phyloP scores from a whole-genome alignment of 2,797 vertebrate species.

The Merluccius polli region DNA sequence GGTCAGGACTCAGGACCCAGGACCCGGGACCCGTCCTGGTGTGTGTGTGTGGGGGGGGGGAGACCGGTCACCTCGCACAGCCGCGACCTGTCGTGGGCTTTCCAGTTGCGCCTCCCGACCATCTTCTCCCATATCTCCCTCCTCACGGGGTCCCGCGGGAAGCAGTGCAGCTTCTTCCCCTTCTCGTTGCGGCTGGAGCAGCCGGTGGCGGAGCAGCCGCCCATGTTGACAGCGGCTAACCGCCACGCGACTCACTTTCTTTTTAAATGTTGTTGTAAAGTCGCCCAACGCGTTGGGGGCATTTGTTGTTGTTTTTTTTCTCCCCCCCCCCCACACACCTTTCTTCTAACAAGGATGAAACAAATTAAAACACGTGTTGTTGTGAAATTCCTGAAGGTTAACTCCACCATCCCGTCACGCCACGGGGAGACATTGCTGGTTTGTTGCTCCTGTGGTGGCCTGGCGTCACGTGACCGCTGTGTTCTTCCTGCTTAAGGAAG shows the following conservation, averaged over 20 bases:
- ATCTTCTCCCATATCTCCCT: constrained; percentile 13
- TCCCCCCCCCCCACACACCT: no score
- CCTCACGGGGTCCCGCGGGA: constrained; percentile 1
- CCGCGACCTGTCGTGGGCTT: constrained; percentile 14
- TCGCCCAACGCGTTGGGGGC: background rate
- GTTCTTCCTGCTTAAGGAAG: constrained; percentile 9
- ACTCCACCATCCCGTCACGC: constrained; percentile 3
- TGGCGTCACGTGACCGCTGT: constrained; percentile 11
- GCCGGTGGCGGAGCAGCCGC: constrained; percentile 13
- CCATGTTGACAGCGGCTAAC: constrained; percentile 13
- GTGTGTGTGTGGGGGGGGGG: no score
- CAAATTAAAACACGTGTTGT: constrained; percentile 12
- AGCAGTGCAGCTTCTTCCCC: constrained; percentile 13
- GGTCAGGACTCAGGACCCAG: background rate
- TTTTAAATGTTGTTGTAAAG: background rate
- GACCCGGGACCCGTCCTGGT: no score
- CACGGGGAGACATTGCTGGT: constrained; percentile 3
- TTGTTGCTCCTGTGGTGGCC: constrained; percentile 13
- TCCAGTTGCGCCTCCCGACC: constrained; percentile 13
- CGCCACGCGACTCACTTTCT: background rate
- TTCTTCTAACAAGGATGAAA: background rate
- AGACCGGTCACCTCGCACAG: constrained; percentile 15
- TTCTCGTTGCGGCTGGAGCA: constrained; percentile 17
- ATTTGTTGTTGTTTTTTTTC: no score
- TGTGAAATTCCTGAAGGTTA: background rate